Conservation (phyloP, 2,113 vertebrate species). For the Neoarius graeffei region DNA sequence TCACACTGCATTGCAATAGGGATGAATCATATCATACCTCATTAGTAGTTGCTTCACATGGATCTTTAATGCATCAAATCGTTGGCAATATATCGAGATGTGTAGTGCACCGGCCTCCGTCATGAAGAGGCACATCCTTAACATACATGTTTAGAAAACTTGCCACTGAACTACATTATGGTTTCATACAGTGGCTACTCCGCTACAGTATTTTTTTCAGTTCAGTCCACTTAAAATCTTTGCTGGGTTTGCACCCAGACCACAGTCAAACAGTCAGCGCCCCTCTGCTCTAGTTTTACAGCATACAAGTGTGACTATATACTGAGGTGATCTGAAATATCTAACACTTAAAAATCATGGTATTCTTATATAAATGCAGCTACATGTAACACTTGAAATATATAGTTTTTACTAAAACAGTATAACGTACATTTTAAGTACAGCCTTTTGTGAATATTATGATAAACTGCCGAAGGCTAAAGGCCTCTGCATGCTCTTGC, state of each 20-base stretch:
- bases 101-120: too few relatives aligned
- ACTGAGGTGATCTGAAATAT: neutral
- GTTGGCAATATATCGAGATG: too few relatives aligned
- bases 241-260: neutral
- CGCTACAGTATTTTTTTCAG: neutral
- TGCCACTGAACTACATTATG: neutral
- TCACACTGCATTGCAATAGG: too few relatives aligned
- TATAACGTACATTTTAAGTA: neutral
- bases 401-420: neutral
- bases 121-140: too few relatives aligned
- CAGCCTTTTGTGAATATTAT: neutral
- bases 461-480: neutral
- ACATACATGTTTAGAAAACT: neutral
- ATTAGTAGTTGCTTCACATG: too few relatives aligned
- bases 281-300: neutral
- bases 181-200: neutral
- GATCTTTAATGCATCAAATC: too few relatives aligned
- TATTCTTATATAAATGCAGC: neutral
- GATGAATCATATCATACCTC: too few relatives aligned
- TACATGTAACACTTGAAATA: neutral
- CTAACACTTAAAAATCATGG: neutral
- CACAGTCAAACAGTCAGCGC: too few relatives aligned
- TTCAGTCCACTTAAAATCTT: neutral
- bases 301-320: neutral
- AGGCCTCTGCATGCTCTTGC: too few relatives aligned